Base-by-base conservation (phyloP, 2,797 vertebrate species). In the Gymnodraco acuticeps region DNA sequence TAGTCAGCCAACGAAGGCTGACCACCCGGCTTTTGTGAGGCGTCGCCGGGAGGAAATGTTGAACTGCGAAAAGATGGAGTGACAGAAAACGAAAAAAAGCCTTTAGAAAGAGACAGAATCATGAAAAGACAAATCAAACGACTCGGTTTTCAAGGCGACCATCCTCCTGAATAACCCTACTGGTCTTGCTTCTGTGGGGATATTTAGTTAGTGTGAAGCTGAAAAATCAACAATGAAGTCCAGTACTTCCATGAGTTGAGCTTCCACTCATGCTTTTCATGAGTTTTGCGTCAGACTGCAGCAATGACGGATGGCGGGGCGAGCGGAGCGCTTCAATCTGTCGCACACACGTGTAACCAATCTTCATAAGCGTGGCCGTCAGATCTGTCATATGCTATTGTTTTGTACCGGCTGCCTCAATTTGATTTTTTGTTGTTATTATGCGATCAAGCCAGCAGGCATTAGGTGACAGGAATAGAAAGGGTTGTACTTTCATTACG, bases 1-100 rank as follows among this genome's bases (percentile, higher is more conserved):
- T 92, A 93, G 87, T 93, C 89, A 92, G 84, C 78, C 85, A 89
- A 87, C 88, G 92, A 89, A 88, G 89, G 89, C 84, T 88, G 87
- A 89, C 87, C 82, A 80, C 81, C 81, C 81, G 47, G 75, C 75
- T 50, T 85, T 75, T 77, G 80, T 66, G 82, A 84, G 75, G 83
- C 60, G 65, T 81, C 72, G 75, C 84, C 75, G 23, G 46, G 62
- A 89, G 78, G 80, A 75, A 86, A 81, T 75, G 75, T 84, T 75
- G 74, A 75, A 14, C 69, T 51, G 78, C 42, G 17, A 78, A 80
- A 38, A 87, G 85, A 88, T 75, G 68, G 82, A 90, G 84, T 74
- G 82, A 70, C 62, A 41, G 50, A 31, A 77, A 82, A 74, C 54
- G 27, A 48, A 31, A 41, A 52, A 52, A 77, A 60, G 38, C 69